Percentiles rank a stretch among this genome's conserved stretches.
phyloP scores from a whole-genome alignment of 1,140 invertebrate species.

The Monochamus saltuarius region DNA sequence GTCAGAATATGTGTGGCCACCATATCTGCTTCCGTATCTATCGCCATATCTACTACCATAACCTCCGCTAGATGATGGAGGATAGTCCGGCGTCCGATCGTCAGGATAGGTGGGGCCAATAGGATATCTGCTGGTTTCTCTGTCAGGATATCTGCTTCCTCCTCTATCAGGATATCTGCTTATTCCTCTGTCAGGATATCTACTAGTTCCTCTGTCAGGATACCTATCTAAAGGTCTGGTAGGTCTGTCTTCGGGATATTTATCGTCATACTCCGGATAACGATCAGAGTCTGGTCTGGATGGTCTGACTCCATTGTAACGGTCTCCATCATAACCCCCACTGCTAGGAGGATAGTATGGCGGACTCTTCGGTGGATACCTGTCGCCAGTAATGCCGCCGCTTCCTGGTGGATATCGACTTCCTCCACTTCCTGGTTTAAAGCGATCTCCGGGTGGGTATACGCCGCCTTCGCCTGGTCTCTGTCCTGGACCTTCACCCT shows the following conservation, averaged over 20 bases:
- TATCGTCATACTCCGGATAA: conserved; percentile 49
- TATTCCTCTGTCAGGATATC: conserved; percentile 42
- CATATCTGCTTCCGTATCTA: conserved; percentile 37
- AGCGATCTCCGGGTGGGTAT: conserved; percentile 34
- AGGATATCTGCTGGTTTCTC: conserved; percentile 50
- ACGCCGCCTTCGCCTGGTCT: conserved; percentile 29
- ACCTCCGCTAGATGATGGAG: conserved; percentile 45
- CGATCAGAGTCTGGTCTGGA: conserved; percentile 39
- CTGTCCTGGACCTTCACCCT: conserved; percentile 30
- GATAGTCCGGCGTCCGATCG: conserved; percentile 27
- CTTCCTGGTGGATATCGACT: conserved; percentile 27
- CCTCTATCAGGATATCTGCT: conserved; percentile 32
- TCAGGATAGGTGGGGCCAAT: conserved; percentile 6
- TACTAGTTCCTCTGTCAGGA: conserved; percentile 27
- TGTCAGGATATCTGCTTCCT: conserved; percentile 36
- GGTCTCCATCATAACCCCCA: conserved; percentile 50
- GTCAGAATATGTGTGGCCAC: conserved; percentile 32
- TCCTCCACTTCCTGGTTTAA: conserved; percentile 16
- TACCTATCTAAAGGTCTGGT: conserved; percentile 25
- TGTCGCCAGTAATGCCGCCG: conserved; percentile 45
- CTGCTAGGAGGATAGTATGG: conserved; percentile 41
- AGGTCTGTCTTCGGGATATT: conserved; percentile 49
- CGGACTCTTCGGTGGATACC: conserved; percentile 56
- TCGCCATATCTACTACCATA: conserved; percentile 30
- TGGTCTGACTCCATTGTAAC: conserved; percentile 43